Percentiles rank a stretch among this genome's conserved stretches.
Conservation (phyloP, 1,140 invertebrate species). For the Drosophila bocqueti region DNA sequence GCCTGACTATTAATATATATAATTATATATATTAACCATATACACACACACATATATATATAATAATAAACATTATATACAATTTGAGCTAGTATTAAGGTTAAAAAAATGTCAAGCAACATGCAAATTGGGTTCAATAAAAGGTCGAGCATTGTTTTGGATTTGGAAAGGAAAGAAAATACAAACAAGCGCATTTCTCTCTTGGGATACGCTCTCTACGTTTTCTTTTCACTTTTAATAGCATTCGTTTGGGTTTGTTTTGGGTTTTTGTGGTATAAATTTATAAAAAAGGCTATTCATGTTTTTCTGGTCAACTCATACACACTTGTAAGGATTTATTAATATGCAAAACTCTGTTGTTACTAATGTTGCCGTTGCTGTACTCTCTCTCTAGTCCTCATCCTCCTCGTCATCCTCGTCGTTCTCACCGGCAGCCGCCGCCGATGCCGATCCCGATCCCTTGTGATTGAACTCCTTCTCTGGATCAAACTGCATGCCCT, state of each 20-base stretch:
- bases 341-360: conserved; percentile 19
- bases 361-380: neutral
- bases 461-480: conserved; percentile 83
- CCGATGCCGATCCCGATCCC: conserved; percentile 22
- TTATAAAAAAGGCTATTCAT: neutral
- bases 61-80: conserved; percentile 39
- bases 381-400: conserved; percentile 60
- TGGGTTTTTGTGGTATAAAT: neutral
- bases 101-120: conserved; percentile 16
- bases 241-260: neutral
- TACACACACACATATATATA: conserved; percentile 45
- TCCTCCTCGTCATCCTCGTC: conserved; percentile 66
- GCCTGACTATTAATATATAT: conserved; percentile 51
- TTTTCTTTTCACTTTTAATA: conserved; percentile 22
- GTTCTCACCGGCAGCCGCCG: conserved; percentile 39
- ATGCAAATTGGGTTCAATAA: conserved; percentile 62
- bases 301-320: neutral
- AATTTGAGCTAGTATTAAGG: conserved; percentile 65
- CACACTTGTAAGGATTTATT: conserved; percentile 20
- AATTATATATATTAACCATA: conserved; percentile 39
- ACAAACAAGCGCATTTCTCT: conserved; percentile 6
- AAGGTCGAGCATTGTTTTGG: conserved; percentile 63
- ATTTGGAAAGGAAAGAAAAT: conserved; percentile 41
- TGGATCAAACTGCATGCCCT: conserved; percentile 86
- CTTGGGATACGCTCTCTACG: too few relatives aligned